Conservation (phyloP, 2,888 invertebrate species). For the Lithophane ornitopus region DNA sequence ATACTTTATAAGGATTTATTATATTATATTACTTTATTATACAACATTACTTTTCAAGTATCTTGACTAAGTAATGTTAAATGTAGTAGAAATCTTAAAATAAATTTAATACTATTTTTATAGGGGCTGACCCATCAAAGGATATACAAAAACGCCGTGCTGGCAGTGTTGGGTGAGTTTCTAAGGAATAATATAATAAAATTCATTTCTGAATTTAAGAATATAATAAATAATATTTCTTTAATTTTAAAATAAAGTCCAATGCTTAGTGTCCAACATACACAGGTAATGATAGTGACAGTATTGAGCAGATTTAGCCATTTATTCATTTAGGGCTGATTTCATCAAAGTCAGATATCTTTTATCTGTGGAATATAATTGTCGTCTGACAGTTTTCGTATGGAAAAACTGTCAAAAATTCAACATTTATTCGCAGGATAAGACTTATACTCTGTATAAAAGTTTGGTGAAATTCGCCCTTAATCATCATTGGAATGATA, state of each 20-base stretch:
- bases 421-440: too few relatives aligned
- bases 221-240: too few relatives aligned
- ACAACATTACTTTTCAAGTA: too few relatives aligned
- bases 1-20: too few relatives aligned
- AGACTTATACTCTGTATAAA: too few relatives aligned
- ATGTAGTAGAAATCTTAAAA: slow-evolving; percentile 1
- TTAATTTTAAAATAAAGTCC: background rate
- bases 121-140: slow-evolving; percentile 95
- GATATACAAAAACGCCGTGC: slow-evolving; percentile 95
- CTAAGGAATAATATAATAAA: slow-evolving; percentile 19
- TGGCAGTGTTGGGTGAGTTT: slow-evolving; percentile 95
- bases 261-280: background rate
- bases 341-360: too few relatives aligned
- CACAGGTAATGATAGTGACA: background rate
- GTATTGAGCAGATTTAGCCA: background rate
- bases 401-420: too few relatives aligned
- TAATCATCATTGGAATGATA: background rate
- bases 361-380: too few relatives aligned
- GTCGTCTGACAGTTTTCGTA: too few relatives aligned
- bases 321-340: too few relatives aligned
- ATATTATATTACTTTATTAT: too few relatives aligned
- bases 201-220: background rate
- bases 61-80: background rate
- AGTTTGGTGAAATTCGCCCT: too few relatives aligned
- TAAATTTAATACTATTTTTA: slow-evolving; percentile 70